Percentiles rank a stretch among this genome's conserved stretches.
These are phyloP conservation scores for Creontiades dilutus DNA, from an alignment of 2,888 invertebrate genomes.

Conservation along the genomic window DNA sequence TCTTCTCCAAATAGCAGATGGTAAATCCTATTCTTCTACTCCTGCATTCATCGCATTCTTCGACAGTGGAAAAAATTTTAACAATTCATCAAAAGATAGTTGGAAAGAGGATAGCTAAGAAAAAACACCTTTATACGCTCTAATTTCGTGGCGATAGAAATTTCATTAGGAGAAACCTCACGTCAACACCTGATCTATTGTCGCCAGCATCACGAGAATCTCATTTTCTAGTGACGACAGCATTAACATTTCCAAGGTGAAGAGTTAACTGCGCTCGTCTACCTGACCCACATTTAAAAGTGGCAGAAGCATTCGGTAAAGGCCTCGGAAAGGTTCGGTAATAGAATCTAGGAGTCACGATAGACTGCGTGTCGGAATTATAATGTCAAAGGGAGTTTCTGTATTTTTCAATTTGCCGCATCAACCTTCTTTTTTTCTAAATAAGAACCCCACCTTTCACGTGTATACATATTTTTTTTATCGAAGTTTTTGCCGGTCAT, in stretches of 20 bases:
- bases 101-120: not conserved
- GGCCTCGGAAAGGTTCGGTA: conserved; percentile 1
- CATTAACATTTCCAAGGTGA: conserved; percentile 44
- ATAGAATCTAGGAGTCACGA: conserved; percentile 33
- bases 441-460: too few species aligned
- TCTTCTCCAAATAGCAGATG: too few species aligned
- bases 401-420: conserved; percentile 37
- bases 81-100: not conserved
- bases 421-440: not conserved
- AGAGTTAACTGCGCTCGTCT: conserved; percentile 20
- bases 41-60: not conserved
- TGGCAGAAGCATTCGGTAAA: conserved; percentile 30
- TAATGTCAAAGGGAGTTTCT: conserved; percentile 10
- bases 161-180: conserved; percentile 35
- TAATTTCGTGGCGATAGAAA: not conserved
- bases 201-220: conserved; percentile 18
- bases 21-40: not conserved
- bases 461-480: not conserved
- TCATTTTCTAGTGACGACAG: conserved; percentile 40
- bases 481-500: not conserved
- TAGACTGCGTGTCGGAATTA: conserved; percentile 24
- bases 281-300: conserved; percentile 50
- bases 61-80: not conserved
- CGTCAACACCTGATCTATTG: conserved; percentile 50
- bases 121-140: not conserved